Base-by-base conservation (phyloP, 2,797 vertebrate genomes). In the Channa striata region DNA sequence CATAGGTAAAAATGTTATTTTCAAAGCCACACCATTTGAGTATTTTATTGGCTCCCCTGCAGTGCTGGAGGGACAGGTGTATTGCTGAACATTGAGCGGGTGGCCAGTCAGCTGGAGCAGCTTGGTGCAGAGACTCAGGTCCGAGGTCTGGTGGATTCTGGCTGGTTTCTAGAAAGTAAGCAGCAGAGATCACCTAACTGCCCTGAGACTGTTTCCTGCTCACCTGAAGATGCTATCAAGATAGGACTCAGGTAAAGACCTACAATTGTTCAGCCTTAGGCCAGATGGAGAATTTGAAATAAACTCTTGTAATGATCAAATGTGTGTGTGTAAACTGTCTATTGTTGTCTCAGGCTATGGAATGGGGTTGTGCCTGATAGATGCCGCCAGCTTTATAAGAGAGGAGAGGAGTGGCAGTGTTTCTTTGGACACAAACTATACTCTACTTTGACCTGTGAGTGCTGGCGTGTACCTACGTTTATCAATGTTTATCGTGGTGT, bases 1-100 rank as follows among this genome's bases (percentile, higher is more conserved):
- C 52, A 33, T 20, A 1, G 10, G 44, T 6, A 14, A 59, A 60
- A 77, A 44, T 61, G 11, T 8, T 9, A 3, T 30, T 21, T 42
- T 72, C 40, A 51, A 57, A 67, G 65, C 68, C 61, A 75, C 49
- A 54, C 37, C 59, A 13, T 78, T 76, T 14, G 65, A 25, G 71
- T 1, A 40, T 63, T 78, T 70, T 63, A 42, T 79, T 72, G 76
- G 20, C 37, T 72, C 46, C 56, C 20, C 42, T 73, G 40, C 83
- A 96, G 95, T 44, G 95, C 95, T 43, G 95, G 95, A 0, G 95
- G 95, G 20, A 96, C 93, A 60, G 95, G 95, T 50, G 95, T 96
- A 50, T 78, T 96, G 78, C 87, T 96, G 47, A 96, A 96, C 86
- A 92, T 96, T 3, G 95, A 95, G 67, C 91, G 93, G 62, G 93